Conservation (phyloP, 2,113 vertebrate genomes). For the Phylloscopus trochilus region DNA sequence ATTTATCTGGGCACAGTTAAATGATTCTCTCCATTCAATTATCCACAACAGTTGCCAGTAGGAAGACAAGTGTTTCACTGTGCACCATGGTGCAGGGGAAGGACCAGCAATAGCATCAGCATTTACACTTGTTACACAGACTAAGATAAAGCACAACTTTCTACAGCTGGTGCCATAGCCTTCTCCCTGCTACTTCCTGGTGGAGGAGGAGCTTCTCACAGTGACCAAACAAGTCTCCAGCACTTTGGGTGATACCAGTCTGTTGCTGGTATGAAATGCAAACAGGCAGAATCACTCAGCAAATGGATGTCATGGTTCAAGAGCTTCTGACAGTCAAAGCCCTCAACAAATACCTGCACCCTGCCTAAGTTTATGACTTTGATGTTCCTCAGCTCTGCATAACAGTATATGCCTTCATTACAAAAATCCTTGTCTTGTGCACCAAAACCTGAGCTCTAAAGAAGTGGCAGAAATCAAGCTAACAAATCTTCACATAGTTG, state of each 20-base stretch:
- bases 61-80: background rate
- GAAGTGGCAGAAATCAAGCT: background rate
- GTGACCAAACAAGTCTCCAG: background rate
- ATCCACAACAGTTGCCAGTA: background rate
- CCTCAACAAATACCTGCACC: background rate
- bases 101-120: background rate
- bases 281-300: background rate
- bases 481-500: background rate
- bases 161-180: background rate
- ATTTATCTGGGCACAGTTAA: background rate
- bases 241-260: background rate
- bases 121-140: background rate
- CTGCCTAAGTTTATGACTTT: background rate
- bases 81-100: background rate
- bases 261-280: fast-evolving
- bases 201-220: background rate
- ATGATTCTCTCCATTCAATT: background rate
- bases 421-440: background rate
- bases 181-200: background rate
- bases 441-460: background rate
- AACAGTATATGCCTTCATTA: background rate
- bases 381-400: background rate
- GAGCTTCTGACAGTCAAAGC: background rate
- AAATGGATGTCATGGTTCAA: background rate
- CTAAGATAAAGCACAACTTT: background rate